These are phyloP conservation scores for Ochlodes sylvanus DNA, from an alignment of 2,888 invertebrate species.

Conservation along the genomic window DNA sequence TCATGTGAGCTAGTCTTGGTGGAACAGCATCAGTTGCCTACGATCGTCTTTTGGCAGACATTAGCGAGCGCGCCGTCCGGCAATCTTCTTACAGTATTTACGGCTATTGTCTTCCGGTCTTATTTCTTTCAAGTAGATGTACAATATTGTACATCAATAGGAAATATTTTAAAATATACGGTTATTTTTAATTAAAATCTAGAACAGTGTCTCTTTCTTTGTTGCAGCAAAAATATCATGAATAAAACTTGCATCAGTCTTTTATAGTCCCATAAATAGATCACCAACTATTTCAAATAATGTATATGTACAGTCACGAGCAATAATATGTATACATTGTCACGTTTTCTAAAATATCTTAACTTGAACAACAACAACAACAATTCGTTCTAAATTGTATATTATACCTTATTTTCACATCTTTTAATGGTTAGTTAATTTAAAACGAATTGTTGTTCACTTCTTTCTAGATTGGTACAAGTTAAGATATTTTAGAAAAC, in stretches of 20 bases:
- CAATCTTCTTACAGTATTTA: conserved; percentile 8
- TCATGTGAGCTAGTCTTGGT: conserved; percentile 23
- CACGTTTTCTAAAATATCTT: no score
- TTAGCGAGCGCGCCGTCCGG: background rate
- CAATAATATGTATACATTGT: no score
- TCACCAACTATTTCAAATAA: no score
- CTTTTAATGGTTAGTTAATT: no score
- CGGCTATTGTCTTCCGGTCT: conserved; percentile 6
- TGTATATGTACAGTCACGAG: no score
- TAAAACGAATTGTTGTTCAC: no score
- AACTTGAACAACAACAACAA: no score
- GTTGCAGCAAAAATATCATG: background rate
- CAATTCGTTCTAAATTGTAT: no score
- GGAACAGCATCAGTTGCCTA: conserved; percentile 33
- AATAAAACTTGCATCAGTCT: background rate
- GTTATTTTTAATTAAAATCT: background rate
- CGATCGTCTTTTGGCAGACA: conserved; percentile 33
- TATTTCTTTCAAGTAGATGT: conserved; percentile 3
- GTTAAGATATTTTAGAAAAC: no score
- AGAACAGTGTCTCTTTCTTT: background rate
- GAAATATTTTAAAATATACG: background rate
- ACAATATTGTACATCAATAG: background rate
- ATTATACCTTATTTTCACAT: no score
- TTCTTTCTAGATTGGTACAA: no score
- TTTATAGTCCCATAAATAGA: background rate